These are phyloP conservation scores for Hetaerina americana DNA, from an alignment of 1,140 invertebrate species.

Conservation along the genomic window DNA sequence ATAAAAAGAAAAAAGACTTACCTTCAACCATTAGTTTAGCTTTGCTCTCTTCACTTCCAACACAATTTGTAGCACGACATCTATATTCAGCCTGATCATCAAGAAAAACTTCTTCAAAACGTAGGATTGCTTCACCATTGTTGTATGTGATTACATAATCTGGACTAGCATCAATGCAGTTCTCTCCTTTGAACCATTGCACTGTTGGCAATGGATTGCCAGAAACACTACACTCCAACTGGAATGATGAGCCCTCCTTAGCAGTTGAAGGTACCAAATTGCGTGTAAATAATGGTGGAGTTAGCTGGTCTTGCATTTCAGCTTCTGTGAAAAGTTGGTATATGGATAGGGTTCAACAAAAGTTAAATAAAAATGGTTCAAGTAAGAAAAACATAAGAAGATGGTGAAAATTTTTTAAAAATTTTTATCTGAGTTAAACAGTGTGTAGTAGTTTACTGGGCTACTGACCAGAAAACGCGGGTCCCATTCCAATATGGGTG, in stretches of 20 bases:
- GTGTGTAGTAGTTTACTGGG: no score
- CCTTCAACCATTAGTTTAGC: slow-evolving; percentile 38
- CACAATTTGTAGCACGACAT: slow-evolving; percentile 54
- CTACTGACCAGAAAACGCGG: no score
- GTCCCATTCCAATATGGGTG: no score
- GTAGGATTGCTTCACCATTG: slow-evolving; percentile 46
- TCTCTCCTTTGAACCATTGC: slow-evolving; percentile 62
- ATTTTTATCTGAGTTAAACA: no score
- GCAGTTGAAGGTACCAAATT: slow-evolving; percentile 45
- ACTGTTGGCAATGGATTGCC: slow-evolving; percentile 65
- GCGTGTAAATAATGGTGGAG: slow-evolving; percentile 47
- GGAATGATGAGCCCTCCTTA: slow-evolving; percentile 47
- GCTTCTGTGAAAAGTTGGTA: slow-evolving; percentile 37
- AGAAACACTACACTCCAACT: slow-evolving; percentile 55
- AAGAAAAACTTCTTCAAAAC: slow-evolving; percentile 40
- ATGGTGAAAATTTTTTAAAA: no score
- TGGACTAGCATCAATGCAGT: slow-evolving; percentile 56
- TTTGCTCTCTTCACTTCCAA: slow-evolving; percentile 46
- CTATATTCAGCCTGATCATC: slow-evolving; percentile 47
- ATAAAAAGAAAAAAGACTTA: slow-evolving; percentile 30
- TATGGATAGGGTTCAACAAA: background rate
- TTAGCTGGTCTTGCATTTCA: slow-evolving; percentile 46
- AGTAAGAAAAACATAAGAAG: no score
- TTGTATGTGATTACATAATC: slow-evolving; percentile 53
- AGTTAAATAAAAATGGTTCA: background rate